Evolutionary conservation across 2,113 vertebrate species (phyloP).

Genomic region (Camelus bactrianus): DNA sequence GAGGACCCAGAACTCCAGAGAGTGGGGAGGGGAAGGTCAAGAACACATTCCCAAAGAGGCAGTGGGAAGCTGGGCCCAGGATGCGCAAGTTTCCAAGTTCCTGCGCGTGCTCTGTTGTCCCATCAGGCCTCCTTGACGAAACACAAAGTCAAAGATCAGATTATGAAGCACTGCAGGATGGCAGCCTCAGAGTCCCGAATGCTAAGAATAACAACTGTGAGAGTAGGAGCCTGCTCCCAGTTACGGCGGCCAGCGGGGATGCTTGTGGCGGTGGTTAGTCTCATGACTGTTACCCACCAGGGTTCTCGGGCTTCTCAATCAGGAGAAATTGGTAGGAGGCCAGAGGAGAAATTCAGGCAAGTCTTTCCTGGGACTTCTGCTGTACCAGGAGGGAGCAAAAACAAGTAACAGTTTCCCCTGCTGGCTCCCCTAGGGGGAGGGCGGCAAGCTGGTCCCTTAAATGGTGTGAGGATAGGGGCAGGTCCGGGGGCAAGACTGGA

Average conservation of each 20-base stretch:
- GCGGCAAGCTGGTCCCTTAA: too few species aligned
- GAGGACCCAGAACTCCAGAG: background rate
- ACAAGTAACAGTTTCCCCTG: too few species aligned
- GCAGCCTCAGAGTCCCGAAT: background rate
- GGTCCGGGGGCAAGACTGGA: too few species aligned
- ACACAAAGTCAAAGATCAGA: background rate
- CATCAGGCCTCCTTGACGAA: background rate
- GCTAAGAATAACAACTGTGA: background rate
- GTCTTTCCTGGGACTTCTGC: too few species aligned
- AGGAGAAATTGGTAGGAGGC: too few species aligned
- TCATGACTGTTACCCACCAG: background rate
- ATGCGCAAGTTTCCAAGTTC: background rate
- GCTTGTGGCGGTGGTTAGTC: background rate
- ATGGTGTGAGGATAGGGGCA: too few species aligned
- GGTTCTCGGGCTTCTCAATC: too few species aligned
- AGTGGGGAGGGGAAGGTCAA: background rate
- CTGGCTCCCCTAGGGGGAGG: too few species aligned
- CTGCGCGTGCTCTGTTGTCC: background rate
- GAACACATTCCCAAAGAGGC: background rate
- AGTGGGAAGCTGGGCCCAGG: background rate
- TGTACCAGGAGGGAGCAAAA: too few species aligned
- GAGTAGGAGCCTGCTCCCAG: background rate
- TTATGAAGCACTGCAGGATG: background rate
- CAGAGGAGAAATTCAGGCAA: too few species aligned
- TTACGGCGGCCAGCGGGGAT: background rate